Evolutionary conservation across 2,888 invertebrate genomes (phyloP), one percentile per base, ranked within the genome.

Genomic region (Cryptosula pallasiana): DNA sequence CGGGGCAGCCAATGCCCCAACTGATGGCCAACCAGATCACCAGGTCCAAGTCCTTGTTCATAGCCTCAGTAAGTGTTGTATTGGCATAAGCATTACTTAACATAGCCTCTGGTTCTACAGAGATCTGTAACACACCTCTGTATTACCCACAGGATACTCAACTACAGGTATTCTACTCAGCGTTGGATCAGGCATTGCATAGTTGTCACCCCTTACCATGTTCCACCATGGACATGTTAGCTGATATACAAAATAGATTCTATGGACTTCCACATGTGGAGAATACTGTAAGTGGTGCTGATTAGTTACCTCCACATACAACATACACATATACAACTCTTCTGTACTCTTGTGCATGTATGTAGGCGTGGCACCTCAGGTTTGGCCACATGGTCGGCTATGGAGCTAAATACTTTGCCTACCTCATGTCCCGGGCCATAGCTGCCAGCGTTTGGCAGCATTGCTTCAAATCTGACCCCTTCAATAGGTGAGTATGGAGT

Each of bases 341-440:
- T n/a, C n/a, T n/a, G n/a, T n/a, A n/a, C n/a, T n/a, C n/a, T n/a
- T n/a, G n/a, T n/a, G 35, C 27, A 35, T 78, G 79, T 0, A 71
- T 75, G 9, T 80, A 92, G 89, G 94, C 95, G 0, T 97, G 95
- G 95, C 96, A 97, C 81, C 88, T 94, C 78, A 88, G 97, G 73
- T 99, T 99, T 87, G 92, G 94, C 75, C 99, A 99, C 86, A 87
- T 99, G 72, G 93, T 97, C 1, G 96, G 97, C 0, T 99, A 99
- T 85, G 99, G 99, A 55, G 97, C 97, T 0, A 97, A 96, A 85
- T 99, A 99, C 86, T 99, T 98, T 85, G 92, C 98, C 0, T 99
- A 99, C 86, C 87, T 99, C 75, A 92, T 97, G 80, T 97, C 98
- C 0, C 89, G 93, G 79, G 94, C 95, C 9, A 90, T 96, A 71